Evolutionary conservation across 2,888 invertebrate species (phyloP), one percentile per base, ranked within the genome.

Genomic region (Sabellastarte sp.): DNA sequence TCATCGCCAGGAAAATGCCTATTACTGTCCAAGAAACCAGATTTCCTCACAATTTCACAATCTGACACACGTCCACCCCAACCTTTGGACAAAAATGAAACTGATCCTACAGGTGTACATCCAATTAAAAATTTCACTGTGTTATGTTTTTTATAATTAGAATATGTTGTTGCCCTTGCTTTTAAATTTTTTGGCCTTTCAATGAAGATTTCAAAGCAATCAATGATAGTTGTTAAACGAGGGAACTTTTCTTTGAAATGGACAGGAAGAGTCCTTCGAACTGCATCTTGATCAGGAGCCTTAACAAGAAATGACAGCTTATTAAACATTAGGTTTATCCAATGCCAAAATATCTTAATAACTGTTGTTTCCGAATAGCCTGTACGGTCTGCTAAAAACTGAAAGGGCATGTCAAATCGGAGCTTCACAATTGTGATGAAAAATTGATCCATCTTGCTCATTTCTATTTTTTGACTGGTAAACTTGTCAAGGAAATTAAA

Each of bases 11-110:
- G 71, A 3, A 61, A 30, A 60, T 70, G 70, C 20, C 60, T 65
- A 10, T 61, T 63, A 1, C 24, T 30, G 26, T 2, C 26, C 28
- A 73, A 63, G 55, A 67, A 71, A 2, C 64, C 66, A 2, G 67
- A 70, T 1, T 53, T 29, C 5, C 70, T 32, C 4, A 67, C 68
- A 61, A 72, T 64, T n/a, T 68, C 15, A 28, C 65, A 59, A 53
- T 73, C 70, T 2, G 70, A 70, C 1, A 58, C 73, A 28, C 71
- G 50, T 15, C 73, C 71, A 24, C 70, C 67, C 65, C 66, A 70
- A n/a, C 63, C 66, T 10, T 28, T 59, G 2, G 70, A 72, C 10
- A 72, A 32, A 50, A 67, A 73, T 15, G 53, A 60, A n/a, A 71
- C 51, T n/a, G 58, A 51, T 32, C 70, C 71, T 26, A 52, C 15